A percentile compares a stretch with the other conserved stretches of the same genome.
phyloP scores from a whole-genome alignment of 2,797 vertebrate genomes.

The Ctenopoma kingsleyae region DNA sequence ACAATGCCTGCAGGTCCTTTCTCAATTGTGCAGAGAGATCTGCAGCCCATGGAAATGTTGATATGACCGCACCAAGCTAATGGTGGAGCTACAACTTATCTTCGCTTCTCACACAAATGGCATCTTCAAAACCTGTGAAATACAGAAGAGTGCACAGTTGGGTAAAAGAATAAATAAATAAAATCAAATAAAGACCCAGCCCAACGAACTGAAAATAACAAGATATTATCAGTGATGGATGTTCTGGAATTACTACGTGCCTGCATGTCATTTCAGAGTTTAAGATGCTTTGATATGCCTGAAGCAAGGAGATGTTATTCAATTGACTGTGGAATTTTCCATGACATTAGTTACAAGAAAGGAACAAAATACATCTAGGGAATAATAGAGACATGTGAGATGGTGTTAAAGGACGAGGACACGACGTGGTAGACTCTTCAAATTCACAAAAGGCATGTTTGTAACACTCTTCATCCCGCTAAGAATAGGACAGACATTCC shows the following conservation, averaged over 20 bases:
- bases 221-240: background rate
- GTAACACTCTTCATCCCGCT: background rate
- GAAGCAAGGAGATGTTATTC: too few species aligned
- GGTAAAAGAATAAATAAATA: background rate
- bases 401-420: background rate
- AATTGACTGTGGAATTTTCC: background rate
- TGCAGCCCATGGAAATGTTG: too few species aligned
- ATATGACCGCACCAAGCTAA: background rate
- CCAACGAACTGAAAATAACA: background rate
- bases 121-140: background rate
- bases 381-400: too few species aligned
- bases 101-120: background rate
- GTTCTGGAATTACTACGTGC: background rate
- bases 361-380: background rate
- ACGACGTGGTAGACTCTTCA: background rate
- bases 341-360: background rate
- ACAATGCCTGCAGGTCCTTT: background rate
- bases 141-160: background rate
- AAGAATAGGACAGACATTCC: background rate
- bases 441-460: background rate
- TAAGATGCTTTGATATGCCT: background rate
- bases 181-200: background rate
- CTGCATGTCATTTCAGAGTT: background rate
- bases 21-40: background rate
- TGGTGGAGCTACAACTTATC: background rate